Percentiles rank a stretch among this genome's conserved stretches.
phyloP scores from a whole-genome alignment of 2,797 vertebrate species.

The Enteromius treurensis region DNA sequence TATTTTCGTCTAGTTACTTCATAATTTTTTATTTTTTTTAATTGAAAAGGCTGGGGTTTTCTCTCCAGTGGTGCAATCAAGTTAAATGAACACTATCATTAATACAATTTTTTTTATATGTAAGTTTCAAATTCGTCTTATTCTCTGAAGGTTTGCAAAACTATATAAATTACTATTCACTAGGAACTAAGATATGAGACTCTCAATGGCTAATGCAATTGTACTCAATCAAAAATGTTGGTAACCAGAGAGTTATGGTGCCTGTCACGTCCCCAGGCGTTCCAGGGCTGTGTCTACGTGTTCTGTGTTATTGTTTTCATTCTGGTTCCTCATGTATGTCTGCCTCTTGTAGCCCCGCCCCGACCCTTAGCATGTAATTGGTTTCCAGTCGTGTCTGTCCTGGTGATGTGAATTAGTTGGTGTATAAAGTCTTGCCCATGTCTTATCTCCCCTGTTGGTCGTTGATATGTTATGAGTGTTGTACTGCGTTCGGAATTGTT shows the following conservation, averaged over 20 bases:
- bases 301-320: too few species aligned
- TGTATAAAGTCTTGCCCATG: too few species aligned
- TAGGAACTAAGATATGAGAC: neutral
- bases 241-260: neutral
- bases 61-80: neutral
- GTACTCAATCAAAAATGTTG: neutral
- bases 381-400: too few species aligned
- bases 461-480: too few species aligned
- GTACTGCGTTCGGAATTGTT: too few species aligned
- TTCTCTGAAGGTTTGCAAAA: neutral
- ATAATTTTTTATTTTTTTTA: neutral
- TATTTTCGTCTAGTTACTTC: neutral
- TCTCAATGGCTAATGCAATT: neutral
- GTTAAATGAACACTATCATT: neutral
- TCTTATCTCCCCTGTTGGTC: too few species aligned
- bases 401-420: too few species aligned
- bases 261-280: too few species aligned
- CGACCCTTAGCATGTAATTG: too few species aligned
- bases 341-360: too few species aligned
- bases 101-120: neutral
- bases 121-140: neutral
- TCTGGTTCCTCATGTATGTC: too few species aligned
- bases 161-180: neutral
- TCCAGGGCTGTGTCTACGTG: too few species aligned
- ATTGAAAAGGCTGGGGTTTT: conserved; percentile 1